Percentiles rank a stretch among this genome's conserved stretches.
Conservation (phyloP, 37 sponge, comb jelly and placozoan species). For the Mnemiopsis leidyi region DNA sequence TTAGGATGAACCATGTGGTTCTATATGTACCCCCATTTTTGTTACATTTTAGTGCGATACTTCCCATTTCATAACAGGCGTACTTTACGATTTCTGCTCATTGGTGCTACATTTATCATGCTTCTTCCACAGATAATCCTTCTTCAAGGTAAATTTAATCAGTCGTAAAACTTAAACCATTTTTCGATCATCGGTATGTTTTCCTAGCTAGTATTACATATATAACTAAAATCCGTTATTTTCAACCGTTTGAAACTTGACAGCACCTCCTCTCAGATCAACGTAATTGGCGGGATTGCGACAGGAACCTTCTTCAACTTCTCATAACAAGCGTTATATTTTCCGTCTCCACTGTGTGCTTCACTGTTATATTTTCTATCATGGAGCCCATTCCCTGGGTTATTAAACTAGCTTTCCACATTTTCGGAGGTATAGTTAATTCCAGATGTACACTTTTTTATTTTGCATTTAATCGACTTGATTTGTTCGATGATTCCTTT, state of each 20-base stretch:
- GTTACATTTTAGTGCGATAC: constrained; percentile 6
- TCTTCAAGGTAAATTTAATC: background rate
- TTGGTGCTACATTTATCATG: background rate
- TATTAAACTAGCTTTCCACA: background rate
- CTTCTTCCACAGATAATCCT: constrained; percentile 17
- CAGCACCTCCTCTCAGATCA: too few relatives aligned
- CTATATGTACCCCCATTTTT: constrained; percentile 63
- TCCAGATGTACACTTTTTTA: too few relatives aligned
- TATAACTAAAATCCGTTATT: too few relatives aligned
- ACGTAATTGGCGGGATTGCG: background rate
- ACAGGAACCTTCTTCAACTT: background rate
- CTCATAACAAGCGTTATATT: background rate
- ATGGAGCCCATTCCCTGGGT: constrained; percentile 44
- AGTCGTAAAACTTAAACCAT: too few relatives aligned
- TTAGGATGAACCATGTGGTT: constrained; percentile 26
- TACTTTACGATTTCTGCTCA: background rate
- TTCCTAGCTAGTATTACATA: too few relatives aligned
- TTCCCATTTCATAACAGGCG: constrained; percentile 45
- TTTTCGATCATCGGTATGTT: too few relatives aligned
- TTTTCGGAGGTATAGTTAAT: constrained; percentile 48
- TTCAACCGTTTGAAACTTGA: too few relatives aligned
- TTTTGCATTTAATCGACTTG: too few relatives aligned
- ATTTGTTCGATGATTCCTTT: too few relatives aligned
- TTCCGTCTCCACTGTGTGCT: background rate
- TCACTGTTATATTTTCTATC: constrained; percentile 14